A percentile compares a stretch with the other conserved stretches of the same genome.
Evolutionary conservation across 2,797 vertebrate genomes (phyloP).

Genomic region (Avahi laniger): DNA sequence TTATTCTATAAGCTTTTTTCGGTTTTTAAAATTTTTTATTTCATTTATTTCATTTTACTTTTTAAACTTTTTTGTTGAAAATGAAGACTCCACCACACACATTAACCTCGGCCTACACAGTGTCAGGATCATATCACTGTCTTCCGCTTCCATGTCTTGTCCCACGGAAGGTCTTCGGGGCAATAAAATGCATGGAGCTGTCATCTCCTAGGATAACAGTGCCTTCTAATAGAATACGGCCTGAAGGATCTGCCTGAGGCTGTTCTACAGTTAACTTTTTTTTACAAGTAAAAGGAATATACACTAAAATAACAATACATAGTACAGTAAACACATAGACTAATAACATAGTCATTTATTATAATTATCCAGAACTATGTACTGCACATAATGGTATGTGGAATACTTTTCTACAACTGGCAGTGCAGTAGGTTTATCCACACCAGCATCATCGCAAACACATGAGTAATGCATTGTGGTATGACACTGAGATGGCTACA

Average conservation of each 20-base stretch:
- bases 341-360: not conserved
- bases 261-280: not conserved
- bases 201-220: not conserved
- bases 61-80: not conserved
- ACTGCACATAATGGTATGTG: no score
- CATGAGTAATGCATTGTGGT: not conserved
- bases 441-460: not conserved
- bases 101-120: not conserved
- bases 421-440: not conserved
- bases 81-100: not conserved
- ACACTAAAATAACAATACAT: not conserved
- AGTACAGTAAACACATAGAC: not conserved
- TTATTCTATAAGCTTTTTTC: not conserved
- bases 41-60: not conserved
- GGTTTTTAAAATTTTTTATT: not conserved
- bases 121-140: not conserved
- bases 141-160: not conserved
- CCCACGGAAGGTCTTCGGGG: not conserved
- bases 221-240: not conserved
- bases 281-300: not conserved
- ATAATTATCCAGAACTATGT: not conserved
- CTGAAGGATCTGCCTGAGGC: not conserved
- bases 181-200: not conserved
- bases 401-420: not conserved
- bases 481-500: not conserved